phyloP scores from a whole-genome alignment of 2,888 invertebrate genomes.

The Chalcis sispes region DNA sequence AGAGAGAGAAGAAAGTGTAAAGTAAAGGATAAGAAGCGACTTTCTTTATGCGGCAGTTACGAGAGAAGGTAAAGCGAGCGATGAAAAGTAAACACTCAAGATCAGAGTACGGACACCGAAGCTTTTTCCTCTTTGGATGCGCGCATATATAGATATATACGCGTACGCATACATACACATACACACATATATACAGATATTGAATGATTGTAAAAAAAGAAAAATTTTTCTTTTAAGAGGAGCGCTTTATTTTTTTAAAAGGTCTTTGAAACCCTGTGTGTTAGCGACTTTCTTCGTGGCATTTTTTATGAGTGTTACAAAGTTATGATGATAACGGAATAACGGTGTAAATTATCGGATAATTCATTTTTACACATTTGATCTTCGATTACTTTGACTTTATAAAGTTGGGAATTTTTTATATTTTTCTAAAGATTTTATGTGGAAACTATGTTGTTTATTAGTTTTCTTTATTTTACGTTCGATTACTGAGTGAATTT shows the following conservation, averaged over 20 bases:
- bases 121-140: background rate
- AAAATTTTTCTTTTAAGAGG: background rate
- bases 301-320: conserved; percentile 14
- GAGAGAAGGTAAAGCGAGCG: conserved; percentile 30
- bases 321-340: background rate
- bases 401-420: too few relatives aligned
- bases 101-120: background rate
- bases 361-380: conserved; percentile 38
- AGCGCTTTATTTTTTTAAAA: background rate
- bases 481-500: too few relatives aligned
- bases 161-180: background rate
- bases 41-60: conserved; percentile 15
- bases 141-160: background rate
- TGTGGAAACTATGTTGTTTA: too few relatives aligned
- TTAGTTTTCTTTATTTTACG: too few relatives aligned
- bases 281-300: conserved; percentile 3
- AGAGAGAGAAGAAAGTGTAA: background rate
- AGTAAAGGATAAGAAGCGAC: conserved; percentile 22
- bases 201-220: conserved; percentile 31
- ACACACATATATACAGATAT: too few relatives aligned
- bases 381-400: too few relatives aligned
- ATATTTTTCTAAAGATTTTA: too few relatives aligned
- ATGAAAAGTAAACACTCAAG: conserved; percentile 49
- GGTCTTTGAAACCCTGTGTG: conserved; percentile 18
- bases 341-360: conserved; percentile 19